Evolutionary conservation across 1,140 invertebrate species (phyloP).

Genomic region (Eubasilissa regina): DNA sequence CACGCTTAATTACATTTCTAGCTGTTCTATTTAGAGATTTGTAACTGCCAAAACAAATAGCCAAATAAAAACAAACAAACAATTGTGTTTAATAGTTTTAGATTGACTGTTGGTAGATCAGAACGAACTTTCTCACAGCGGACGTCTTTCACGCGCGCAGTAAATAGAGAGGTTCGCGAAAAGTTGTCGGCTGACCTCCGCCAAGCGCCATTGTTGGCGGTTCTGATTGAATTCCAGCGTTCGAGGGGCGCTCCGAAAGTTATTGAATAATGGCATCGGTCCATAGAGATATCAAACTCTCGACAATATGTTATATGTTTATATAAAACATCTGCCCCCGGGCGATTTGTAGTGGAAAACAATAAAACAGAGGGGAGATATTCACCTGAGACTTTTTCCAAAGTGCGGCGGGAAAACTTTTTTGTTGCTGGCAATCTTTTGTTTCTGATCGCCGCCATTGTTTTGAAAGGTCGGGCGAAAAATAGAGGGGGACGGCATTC

Average conservation of each 20-base stretch:
- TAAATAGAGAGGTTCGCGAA: background rate
- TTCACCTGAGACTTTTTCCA: slow-evolving; percentile 38
- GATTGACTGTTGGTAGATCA: too few species aligned
- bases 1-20: too few species aligned
- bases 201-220: background rate
- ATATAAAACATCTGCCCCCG: slow-evolving; percentile 25
- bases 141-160: too few species aligned
- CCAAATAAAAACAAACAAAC: too few species aligned
- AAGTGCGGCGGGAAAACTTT: slow-evolving; percentile 11
- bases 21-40: too few species aligned
- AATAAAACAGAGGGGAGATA: slow-evolving; percentile 43
- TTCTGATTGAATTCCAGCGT: slow-evolving; percentile 29
- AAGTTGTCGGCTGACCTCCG: background rate
- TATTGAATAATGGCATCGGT: slow-evolving; percentile 25
- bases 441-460: slow-evolving; percentile 41
- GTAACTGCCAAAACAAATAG: too few species aligned
- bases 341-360: slow-evolving; percentile 26
- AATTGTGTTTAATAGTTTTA: too few species aligned
- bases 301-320: slow-evolving; percentile 11
- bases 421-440: slow-evolving; percentile 29
- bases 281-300: background rate
- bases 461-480: slow-evolving; percentile 33
- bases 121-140: too few species aligned
- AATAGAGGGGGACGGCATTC: background rate
- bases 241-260: slow-evolving; percentile 25